phyloP scores from a whole-genome alignment of 2,113 vertebrate genomes.

The Chaenogobius annularis region DNA sequence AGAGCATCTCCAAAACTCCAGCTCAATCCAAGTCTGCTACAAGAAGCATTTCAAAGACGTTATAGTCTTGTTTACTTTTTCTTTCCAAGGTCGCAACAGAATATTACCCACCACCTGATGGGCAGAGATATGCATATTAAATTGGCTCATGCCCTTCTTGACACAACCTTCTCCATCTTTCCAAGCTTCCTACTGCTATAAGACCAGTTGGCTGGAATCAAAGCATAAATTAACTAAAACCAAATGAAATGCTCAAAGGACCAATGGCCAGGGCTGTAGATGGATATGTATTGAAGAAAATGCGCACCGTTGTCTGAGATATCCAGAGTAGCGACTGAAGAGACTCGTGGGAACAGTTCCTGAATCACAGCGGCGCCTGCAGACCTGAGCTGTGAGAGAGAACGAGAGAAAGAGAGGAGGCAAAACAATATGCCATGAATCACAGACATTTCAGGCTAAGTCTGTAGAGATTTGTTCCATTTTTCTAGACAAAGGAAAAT shows the following conservation, averaged over 20 bases:
- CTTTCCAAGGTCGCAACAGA: not conserved
- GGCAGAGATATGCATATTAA: not conserved
- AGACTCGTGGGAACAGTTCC: conserved; percentile 82
- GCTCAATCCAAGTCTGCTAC: not conserved
- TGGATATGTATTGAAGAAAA: conserved; percentile 10
- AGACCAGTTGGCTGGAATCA: not conserved
- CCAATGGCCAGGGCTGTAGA: conserved; percentile 34
- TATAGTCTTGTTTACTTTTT: not conserved
- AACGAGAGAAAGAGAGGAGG: conserved; percentile 8
- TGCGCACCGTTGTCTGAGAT: conserved; percentile 84
- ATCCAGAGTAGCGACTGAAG: conserved; percentile 81
- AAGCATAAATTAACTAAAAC: not conserved
- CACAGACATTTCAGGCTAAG: conserved; percentile 38
- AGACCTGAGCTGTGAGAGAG: conserved; percentile 76
- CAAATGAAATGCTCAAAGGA: conserved; percentile 7
- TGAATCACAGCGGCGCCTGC: conserved; percentile 83
- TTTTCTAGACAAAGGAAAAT: conserved; percentile 40
- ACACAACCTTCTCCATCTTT: not conserved
- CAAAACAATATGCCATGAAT: conserved; percentile 19
- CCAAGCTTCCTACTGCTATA: not conserved
- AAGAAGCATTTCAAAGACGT: not conserved
- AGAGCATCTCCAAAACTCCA: not conserved
- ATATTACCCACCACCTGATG: no score
- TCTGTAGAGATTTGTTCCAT: conserved; percentile 44
- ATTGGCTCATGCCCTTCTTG: not conserved